phyloP scores from a whole-genome alignment of 2,797 vertebrate genomes.

The Tympanoctomys barrerae region DNA sequence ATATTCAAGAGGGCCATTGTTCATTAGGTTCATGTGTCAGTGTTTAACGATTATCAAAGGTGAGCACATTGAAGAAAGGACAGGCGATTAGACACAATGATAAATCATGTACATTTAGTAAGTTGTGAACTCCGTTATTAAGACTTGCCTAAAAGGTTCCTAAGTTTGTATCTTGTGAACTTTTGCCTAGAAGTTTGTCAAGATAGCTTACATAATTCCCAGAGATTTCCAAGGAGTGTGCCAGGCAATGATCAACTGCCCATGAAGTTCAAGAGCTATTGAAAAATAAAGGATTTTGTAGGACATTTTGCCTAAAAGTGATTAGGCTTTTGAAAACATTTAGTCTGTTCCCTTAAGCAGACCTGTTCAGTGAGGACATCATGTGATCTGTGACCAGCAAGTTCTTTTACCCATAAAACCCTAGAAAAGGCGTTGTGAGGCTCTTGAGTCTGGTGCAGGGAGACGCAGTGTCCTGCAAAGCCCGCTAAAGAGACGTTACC shows the following conservation, averaged over 20 bases:
- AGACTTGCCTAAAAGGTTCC: not conserved
- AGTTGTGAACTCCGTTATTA: not conserved
- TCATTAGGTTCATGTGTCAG: not conserved
- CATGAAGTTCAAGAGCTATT: constrained; percentile 7
- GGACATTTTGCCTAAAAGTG: constrained; percentile 19
- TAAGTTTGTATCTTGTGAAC: not conserved
- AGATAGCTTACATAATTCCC: not conserved
- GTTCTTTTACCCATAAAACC: not conserved
- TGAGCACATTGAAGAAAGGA: not conserved
- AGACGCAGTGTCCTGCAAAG: not conserved
- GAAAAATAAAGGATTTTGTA: constrained; percentile 41
- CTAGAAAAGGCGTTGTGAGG: not conserved
- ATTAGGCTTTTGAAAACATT: not conserved
- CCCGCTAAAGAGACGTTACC: not conserved
- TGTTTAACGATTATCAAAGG: constrained; percentile 1
- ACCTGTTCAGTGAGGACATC: not conserved
- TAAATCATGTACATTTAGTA: not conserved
- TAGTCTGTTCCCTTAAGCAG: not conserved
- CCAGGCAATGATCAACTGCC: constrained; percentile 39
- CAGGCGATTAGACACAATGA: not conserved
- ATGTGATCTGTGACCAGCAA: not conserved
- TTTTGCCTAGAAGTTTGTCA: constrained; percentile 50
- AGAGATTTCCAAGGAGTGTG: not conserved
- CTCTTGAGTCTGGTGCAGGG: not conserved
- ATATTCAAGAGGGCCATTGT: not conserved